A percentile compares a stretch with the other conserved stretches of the same genome.
Conservation (phyloP, 2,113 vertebrate genomes). For the Dunckerocampus dactyliophorus region DNA sequence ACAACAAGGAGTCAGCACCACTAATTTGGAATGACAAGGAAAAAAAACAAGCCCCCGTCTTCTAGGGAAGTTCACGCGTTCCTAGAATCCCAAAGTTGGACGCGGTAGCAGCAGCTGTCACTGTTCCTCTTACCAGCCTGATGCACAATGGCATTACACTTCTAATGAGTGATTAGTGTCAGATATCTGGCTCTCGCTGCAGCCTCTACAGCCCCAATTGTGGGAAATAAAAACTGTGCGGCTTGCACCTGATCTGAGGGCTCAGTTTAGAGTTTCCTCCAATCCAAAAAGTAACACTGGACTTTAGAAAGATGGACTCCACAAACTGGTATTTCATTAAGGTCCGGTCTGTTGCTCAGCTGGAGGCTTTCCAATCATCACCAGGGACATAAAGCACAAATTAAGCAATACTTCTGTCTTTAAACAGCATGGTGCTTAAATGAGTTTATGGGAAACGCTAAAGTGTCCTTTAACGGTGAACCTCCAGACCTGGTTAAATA, state of each 20-base stretch:
- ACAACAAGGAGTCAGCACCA: constrained; percentile 1
- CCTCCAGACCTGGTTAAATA: constrained; percentile 5
- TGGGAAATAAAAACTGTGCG: constrained; percentile 66
- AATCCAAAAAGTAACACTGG: constrained; percentile 46
- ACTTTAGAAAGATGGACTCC: constrained; percentile 40
- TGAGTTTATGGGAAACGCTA: background rate
- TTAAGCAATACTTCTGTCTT: background rate
- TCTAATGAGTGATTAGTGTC: constrained; percentile 79
- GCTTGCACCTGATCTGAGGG: constrained; percentile 67
- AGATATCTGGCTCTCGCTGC: constrained; percentile 69
- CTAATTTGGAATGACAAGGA: constrained; percentile 15
- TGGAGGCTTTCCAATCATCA: constrained; percentile 22
- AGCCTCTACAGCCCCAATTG: constrained; percentile 49
- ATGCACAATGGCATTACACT: constrained; percentile 55
- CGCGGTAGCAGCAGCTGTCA: constrained; percentile 68
- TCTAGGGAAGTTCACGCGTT: constrained; percentile 34
- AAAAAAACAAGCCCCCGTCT: constrained; percentile 25
- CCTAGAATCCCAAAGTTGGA: constrained; percentile 58
- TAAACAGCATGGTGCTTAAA: background rate
- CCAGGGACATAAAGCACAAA: constrained; percentile 19
- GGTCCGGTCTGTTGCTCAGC: constrained; percentile 19
- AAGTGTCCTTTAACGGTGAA: constrained; percentile 25
- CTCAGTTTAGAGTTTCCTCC: constrained; percentile 67
- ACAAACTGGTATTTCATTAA: constrained; percentile 50
- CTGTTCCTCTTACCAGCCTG: constrained; percentile 47